Evolutionary conservation across 2,797 vertebrate species (phyloP).

Genomic region (Gallinago solitaria): DNA sequence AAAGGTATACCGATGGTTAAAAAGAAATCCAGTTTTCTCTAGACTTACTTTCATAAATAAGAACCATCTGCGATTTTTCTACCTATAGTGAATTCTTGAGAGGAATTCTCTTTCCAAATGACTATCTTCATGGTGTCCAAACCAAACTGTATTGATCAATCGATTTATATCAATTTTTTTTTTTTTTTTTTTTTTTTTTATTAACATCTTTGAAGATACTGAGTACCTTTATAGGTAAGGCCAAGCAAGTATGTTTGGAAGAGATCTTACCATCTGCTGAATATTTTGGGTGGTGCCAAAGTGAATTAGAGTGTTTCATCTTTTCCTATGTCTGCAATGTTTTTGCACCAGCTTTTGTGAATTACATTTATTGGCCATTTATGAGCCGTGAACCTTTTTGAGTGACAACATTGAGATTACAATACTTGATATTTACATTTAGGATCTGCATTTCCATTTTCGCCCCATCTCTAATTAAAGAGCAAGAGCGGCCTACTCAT

Average conservation of each 20-base stretch:
- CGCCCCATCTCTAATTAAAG: background rate
- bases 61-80: background rate
- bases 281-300: background rate
- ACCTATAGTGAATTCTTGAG: background rate
- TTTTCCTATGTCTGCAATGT: accelerated
- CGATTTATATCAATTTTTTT: background rate
- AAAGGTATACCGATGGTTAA: background rate
- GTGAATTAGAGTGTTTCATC: accelerated
- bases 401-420: background rate
- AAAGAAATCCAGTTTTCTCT: background rate
- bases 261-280: background rate
- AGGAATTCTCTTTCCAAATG: background rate
- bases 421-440: background rate
- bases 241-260: background rate
- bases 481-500: background rate
- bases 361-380: background rate
- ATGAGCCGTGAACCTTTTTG: background rate
- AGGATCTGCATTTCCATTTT: background rate
- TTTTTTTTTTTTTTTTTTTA: background rate
- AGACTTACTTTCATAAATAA: background rate
- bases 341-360: background rate
- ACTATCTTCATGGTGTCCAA: background rate
- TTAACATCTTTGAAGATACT: background rate
- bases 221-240: background rate
- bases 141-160: background rate